Evolutionary conservation across 2,797 vertebrate species (phyloP).

Genomic region (Florisuga fusca): DNA sequence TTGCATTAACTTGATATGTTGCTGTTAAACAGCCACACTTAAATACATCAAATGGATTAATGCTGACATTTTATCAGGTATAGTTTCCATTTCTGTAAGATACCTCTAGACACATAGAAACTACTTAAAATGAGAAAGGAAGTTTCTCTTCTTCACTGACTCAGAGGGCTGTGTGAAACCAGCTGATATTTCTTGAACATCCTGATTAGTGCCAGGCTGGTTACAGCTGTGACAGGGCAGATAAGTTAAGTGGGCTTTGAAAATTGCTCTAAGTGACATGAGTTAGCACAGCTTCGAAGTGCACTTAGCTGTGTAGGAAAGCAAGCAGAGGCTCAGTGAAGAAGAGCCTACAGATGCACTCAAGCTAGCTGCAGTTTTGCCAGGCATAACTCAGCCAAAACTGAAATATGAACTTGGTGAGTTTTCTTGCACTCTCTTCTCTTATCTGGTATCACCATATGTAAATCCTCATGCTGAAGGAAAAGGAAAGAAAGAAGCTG

Average conservation of each 20-base stretch:
- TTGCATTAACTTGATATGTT: conserved; percentile 69
- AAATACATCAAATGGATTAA: conserved; percentile 77
- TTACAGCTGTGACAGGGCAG: not conserved
- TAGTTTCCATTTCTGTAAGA: conserved; percentile 74
- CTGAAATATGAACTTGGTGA: not conserved
- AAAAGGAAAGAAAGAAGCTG: not conserved
- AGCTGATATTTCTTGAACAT: conserved; percentile 15
- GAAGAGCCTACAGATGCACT: not conserved
- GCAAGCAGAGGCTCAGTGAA: not conserved
- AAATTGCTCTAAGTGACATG: conserved; percentile 19
- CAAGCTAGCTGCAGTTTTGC: not conserved
- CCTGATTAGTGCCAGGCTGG: not conserved
- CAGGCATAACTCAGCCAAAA: not conserved
- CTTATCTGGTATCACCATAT: not conserved
- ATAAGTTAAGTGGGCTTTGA: conserved; percentile 43
- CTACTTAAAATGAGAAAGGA: conserved; percentile 49
- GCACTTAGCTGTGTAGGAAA: not conserved
- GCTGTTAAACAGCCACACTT: conserved; percentile 67
- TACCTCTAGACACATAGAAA: conserved; percentile 64
- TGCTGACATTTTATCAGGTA: conserved; percentile 75
- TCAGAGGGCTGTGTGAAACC: not conserved
- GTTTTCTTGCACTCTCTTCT: not conserved
- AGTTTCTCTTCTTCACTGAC: not conserved
- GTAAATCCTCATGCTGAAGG: conserved; percentile 11
- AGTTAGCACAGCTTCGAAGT: not conserved